phyloP scores from a whole-genome alignment of 2,888 invertebrate species.

The Onchidella celtica region DNA sequence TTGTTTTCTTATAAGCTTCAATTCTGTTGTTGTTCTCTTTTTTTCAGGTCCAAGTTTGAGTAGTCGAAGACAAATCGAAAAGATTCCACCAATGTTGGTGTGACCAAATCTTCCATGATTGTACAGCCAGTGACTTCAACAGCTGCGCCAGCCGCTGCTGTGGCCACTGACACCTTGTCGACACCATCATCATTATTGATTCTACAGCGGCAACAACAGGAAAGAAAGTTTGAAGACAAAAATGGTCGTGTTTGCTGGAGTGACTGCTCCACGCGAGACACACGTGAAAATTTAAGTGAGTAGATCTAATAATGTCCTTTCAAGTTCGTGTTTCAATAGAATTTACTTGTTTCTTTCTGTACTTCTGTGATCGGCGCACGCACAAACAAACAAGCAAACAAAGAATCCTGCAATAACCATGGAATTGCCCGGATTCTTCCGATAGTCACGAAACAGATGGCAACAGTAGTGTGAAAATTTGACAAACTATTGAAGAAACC shows the following conservation, averaged over 20 bases:
- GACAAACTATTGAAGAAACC: too few species aligned
- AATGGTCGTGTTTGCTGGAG: not conserved
- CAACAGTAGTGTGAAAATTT: too few species aligned
- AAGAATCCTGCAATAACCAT: too few species aligned
- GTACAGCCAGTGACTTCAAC: slow-evolving; percentile 7
- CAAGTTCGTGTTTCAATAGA: too few species aligned
- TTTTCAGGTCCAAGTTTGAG: not conserved
- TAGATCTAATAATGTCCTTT: too few species aligned
- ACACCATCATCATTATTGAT: not conserved
- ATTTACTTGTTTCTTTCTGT: too few species aligned
- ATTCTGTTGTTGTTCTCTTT: too few species aligned
- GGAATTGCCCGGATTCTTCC: too few species aligned
- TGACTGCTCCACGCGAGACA: slow-evolving; percentile 2
- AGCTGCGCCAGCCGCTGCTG: slow-evolving; percentile 7
- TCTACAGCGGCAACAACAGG: not conserved
- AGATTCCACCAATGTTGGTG: not conserved
- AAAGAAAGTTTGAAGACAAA: not conserved
- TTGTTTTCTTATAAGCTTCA: too few species aligned
- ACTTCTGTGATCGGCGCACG: too few species aligned
- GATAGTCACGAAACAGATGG: too few species aligned
- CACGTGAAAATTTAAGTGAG: slow-evolving; percentile 2
- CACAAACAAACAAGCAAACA: too few species aligned
- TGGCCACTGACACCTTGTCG: not conserved
- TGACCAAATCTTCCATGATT: slow-evolving; percentile 10
- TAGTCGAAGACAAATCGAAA: not conserved